Percentiles rank a stretch among this genome's conserved stretches.
phyloP scores from a whole-genome alignment of 2,888 invertebrate species.

The Nasonovia ribisnigri region DNA sequence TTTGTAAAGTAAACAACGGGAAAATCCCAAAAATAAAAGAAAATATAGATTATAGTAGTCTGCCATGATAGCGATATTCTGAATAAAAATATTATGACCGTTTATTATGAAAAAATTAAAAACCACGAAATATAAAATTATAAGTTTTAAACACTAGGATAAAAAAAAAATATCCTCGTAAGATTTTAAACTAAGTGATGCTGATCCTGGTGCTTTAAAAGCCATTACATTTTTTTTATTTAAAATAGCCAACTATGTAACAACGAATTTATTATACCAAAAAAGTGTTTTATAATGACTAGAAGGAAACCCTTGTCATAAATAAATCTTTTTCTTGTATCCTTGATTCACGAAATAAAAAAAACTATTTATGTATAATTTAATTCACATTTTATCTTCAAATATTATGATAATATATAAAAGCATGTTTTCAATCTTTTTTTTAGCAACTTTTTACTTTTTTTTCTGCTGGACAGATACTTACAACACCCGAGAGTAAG shows the following conservation, averaged over 20 bases:
- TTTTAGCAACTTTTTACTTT: neutral
- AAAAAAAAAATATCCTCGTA: neutral
- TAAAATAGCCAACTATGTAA: neutral
- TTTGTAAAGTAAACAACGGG: neutral
- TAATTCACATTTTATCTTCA: neutral
- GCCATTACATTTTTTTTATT: neutral
- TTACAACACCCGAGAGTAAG: neutral
- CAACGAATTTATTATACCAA: neutral
- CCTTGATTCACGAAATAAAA: neutral
- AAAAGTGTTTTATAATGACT: neutral
- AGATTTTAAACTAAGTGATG: neutral
- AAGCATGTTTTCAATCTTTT: neutral
- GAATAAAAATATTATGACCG: neutral
- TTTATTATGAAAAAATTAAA: neutral
- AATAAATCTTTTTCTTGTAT: neutral
- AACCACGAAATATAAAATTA: neutral
- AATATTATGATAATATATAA: neutral
- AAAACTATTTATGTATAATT: neutral
- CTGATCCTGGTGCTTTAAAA: neutral
- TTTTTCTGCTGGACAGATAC: neutral
- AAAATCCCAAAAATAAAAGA: neutral
- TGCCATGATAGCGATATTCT: neutral
- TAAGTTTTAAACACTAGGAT: neutral
- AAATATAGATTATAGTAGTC: neutral
- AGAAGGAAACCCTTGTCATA: neutral